Evolutionary conservation across 1,140 invertebrate species (phyloP), one percentile per base, ranked within the genome.

Genomic region (Trichonephila clavipes): DNA sequence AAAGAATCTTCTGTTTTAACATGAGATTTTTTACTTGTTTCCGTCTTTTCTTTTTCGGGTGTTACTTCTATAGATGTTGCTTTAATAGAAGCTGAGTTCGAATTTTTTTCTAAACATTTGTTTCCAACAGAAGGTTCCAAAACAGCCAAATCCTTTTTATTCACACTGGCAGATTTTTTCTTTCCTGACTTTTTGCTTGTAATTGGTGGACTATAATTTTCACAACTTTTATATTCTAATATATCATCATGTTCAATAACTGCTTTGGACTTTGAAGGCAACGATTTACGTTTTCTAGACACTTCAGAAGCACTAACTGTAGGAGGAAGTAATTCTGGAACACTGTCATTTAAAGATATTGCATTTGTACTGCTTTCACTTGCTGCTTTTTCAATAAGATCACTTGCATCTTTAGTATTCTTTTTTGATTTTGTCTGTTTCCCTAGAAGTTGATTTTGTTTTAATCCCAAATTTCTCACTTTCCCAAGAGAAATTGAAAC

Each of bases 231-330:
- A 58, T n/a, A 21, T 14, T 85, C 7, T 87, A 19, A 4, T 1
- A 7, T 14, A 64, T 14, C 34, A 51, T 34, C 59, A 64, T 18
- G 24, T 87, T 87, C 58, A n/a, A 7, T 21, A 8, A 64, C 58
- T 58, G 81, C 19, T 87, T 87, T 87, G 34, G 28, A 40, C 18
- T 87, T 87, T 62, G 59, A 64, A 28, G 85, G 85, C 21, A 16
- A 51, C 24, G 82, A 59, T 44, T 85, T 85, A 58, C n/a, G 82
- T 59, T 85, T 85, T 34, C 24, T 85, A n/a, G 51, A n/a, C 21
- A 59, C 44, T 14, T 58, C 28, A n/a, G 82, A 8, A 16, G 19
- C 28, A 72, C 3, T 72, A 72, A 16, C 28, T 28, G 6, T 16
- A 16, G 5, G 2, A 12, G 5, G 28, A 28, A 2, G 16, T 5